Evolutionary conservation across 2,797 vertebrate genomes (phyloP).

Genomic region (Phataginus tricuspis): DNA sequence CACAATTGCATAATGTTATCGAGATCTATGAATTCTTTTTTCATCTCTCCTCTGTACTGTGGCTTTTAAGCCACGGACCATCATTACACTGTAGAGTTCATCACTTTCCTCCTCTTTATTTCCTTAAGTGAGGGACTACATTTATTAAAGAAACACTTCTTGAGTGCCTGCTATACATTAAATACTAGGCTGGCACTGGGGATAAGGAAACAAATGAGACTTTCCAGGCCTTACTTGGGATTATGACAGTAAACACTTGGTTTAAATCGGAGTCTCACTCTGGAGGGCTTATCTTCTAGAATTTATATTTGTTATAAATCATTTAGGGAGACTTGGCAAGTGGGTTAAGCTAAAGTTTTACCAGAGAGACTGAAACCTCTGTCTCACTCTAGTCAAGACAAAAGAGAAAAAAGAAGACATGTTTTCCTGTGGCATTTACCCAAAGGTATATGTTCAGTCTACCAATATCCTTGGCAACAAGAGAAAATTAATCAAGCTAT

Average conservation of each 20-base stretch:
- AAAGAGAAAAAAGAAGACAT: constrained; percentile 32
- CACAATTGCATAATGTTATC: neutral
- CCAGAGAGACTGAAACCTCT: neutral
- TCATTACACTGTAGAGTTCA: constrained; percentile 27
- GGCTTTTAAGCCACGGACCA: neutral
- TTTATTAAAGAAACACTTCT: constrained; percentile 47
- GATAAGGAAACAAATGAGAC: constrained; percentile 16
- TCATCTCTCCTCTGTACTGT: neutral
- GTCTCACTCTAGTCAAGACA: neutral
- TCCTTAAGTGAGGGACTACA: constrained; percentile 29
- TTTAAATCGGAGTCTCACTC: neutral
- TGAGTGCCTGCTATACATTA: neutral
- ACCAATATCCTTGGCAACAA: constrained; percentile 50
- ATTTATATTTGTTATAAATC: neutral
- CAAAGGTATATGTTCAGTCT: constrained; percentile 58
- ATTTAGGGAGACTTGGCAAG: neutral
- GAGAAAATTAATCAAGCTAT: constrained; percentile 55
- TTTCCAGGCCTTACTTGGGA: neutral
- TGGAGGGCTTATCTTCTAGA: neutral
- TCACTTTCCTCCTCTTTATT: constrained; percentile 34
- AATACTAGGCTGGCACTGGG: neutral
- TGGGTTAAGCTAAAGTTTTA: constrained; percentile 27
- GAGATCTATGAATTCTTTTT: constrained; percentile 50
- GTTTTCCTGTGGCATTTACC: constrained; percentile 16
- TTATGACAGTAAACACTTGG: neutral